These are phyloP conservation scores for Fistularia tabacaria DNA, from an alignment of 2,797 vertebrate genomes.

Conservation along the genomic window DNA sequence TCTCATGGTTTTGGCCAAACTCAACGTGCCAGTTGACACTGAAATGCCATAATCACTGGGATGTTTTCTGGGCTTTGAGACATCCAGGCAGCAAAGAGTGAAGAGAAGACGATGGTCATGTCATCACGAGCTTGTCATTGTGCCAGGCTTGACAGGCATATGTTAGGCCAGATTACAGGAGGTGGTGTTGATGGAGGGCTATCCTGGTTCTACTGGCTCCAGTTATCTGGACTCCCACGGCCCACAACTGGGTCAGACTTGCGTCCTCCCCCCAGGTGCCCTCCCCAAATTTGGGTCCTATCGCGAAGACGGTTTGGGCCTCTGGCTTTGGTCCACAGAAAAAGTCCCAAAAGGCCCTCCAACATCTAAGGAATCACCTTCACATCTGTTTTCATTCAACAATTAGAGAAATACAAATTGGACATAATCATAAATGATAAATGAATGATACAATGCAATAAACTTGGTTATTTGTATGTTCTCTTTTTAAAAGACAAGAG, in stretches of 20 bases:
- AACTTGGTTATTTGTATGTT: no score
- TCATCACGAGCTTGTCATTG: conserved; percentile 67
- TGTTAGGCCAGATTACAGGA: conserved; percentile 65
- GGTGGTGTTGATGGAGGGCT: conserved; percentile 65
- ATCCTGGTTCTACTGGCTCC: conserved; percentile 52
- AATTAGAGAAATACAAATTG: no score
- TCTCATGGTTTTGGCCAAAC: conserved; percentile 53
- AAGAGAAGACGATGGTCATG: conserved; percentile 53
- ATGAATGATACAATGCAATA: no score
- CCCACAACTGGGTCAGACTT: conserved; percentile 67
- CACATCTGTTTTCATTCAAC: no score
- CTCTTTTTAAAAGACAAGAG: no score
- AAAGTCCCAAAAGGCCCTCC: conserved; percentile 3
- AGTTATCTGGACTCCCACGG: conserved; percentile 45
- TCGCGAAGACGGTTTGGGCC: conserved; percentile 40
- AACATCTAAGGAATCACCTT: not conserved
- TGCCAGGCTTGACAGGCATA: conserved; percentile 63
- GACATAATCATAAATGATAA: no score
- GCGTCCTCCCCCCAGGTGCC: conserved; percentile 21
- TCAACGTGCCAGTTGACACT: conserved; percentile 69
- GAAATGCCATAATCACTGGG: conserved; percentile 70
- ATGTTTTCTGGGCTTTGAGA: conserved; percentile 63
- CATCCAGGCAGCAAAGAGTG: conserved; percentile 57
- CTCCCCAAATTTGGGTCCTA: conserved; percentile 44
- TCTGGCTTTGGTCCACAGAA: conserved; percentile 46